Base-by-base conservation (phyloP, 1,140 invertebrate genomes). In the Cherax destructor region DNA sequence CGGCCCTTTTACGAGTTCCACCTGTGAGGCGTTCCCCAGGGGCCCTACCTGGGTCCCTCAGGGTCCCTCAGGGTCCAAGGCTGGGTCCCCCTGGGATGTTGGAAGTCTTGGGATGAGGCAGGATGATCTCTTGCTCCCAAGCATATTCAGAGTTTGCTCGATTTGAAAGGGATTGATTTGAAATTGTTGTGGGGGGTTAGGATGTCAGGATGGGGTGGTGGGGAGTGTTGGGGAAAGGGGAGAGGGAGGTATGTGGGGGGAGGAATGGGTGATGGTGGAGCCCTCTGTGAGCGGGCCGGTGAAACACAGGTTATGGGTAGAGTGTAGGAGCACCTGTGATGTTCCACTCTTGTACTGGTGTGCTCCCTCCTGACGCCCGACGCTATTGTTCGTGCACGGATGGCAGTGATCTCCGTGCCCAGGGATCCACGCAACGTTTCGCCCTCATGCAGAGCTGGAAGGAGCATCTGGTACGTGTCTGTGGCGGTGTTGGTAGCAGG, bases 231-330 rank as follows among this genome's bases (percentile, higher is more conserved):
- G 76, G 49, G n/a, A 56, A 56, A 5, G 52, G 52, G 59, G 72
- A 13, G 47, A n/a, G 56, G 76, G 24, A 21, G 69, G 56, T 4
- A 16, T n/a, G 4, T 11, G 24, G 61, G 61, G 21, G 61, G 18
- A 50, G 74, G 85, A 56, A 41, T 30, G 50, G 50, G 85, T 86
- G 74, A 11, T 78, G 50, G 85, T 86, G 85, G 85, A 86, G 85
- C 85, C 85, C 85, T 86, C 85, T 86, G 52, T 86, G 85, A 41
- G 85, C 74, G 76, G 85, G 50, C 52, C 50, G 41, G 74, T 50
- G 85, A 86, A 86, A 47, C 85, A 86, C 85, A 76, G 74, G 84
- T 86, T 86, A 86, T 78, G 85, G 85, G 76, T 78, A 77, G 30
- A 65, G 61, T 65, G 49, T 86, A 72, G 30, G 30, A 41, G 74